Conservation (phyloP, 2,888 invertebrate genomes). For the Desoria tigrina region DNA sequence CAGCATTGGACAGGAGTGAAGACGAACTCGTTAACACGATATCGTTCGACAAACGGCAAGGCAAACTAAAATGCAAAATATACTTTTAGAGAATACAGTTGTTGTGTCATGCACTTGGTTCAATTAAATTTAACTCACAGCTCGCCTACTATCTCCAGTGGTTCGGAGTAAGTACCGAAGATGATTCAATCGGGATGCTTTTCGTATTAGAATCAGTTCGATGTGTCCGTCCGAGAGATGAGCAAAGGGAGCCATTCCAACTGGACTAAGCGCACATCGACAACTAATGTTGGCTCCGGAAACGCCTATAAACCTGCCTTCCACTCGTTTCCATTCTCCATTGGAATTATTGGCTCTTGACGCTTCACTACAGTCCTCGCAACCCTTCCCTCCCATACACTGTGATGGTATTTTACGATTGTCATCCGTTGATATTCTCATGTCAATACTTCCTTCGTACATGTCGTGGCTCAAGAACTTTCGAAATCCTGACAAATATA, state of each 20-base stretch:
- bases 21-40: slow-evolving; percentile 70
- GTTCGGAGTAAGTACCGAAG: slow-evolving; percentile 68
- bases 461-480: slow-evolving; percentile 47
- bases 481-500: slow-evolving; percentile 48
- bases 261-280: slow-evolving; percentile 71
- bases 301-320: slow-evolving; percentile 74
- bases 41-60: slow-evolving; percentile 73
- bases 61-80: slow-evolving; percentile 61
- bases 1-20: slow-evolving; percentile 62
- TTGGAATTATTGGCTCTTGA: slow-evolving; percentile 27
- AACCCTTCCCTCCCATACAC: slow-evolving; percentile 49
- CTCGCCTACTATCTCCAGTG: slow-evolving; percentile 65
- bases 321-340: slow-evolving; percentile 61
- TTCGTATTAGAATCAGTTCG: slow-evolving; percentile 72
- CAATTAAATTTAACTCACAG: slow-evolving; percentile 61
- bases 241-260: slow-evolving; percentile 74
- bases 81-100: too few relatives aligned
- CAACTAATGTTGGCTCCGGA: slow-evolving; percentile 77
- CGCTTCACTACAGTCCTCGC: slow-evolving; percentile 44
- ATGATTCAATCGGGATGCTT: slow-evolving; percentile 72
- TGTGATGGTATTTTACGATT: slow-evolving; percentile 45
- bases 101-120: too few relatives aligned
- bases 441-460: slow-evolving; percentile 52
- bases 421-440: slow-evolving; percentile 46
- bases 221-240: slow-evolving; percentile 79